phyloP scores from a whole-genome alignment of 2,888 invertebrate genomes.

The Coleophora deauratella region DNA sequence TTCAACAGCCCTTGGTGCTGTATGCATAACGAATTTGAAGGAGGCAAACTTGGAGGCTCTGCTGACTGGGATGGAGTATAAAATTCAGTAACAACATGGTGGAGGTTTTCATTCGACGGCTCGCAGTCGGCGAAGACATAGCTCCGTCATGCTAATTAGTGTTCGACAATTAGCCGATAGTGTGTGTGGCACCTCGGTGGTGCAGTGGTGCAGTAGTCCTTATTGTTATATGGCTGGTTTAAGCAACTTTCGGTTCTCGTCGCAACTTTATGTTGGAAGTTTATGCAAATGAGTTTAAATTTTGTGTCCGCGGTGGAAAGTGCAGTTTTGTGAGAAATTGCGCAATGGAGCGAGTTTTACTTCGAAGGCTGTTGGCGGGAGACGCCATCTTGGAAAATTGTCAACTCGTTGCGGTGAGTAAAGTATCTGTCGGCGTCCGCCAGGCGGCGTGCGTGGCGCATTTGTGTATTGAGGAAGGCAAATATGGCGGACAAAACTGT shows the following conservation, averaged over 20 bases:
- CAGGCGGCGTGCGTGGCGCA: conserved; percentile 64
- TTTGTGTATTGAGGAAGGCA: conserved; percentile 27
- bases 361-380: conserved; percentile 23
- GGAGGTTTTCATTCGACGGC: conserved; percentile 71
- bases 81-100: conserved; percentile 75
- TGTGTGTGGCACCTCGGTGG: conserved; percentile 2
- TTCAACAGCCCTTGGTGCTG: conserved; percentile 77
- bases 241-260: neutral
- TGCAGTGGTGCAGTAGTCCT: neutral
- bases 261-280: conserved; percentile 11
- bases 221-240: neutral
- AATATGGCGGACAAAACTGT: conserved; percentile 48
- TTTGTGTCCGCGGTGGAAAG: conserved; percentile 28
- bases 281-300: conserved; percentile 39
- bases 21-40: conserved; percentile 76
- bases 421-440: conserved; percentile 36
- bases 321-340: conserved; percentile 37
- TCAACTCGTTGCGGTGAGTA: conserved; percentile 32
- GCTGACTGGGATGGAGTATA: conserved; percentile 73
- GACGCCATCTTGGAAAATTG: conserved; percentile 56
- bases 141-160: conserved; percentile 64
- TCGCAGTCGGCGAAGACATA: conserved; percentile 69
- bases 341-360: conserved; percentile 26
- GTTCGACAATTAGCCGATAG: conserved; percentile 24
- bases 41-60: conserved; percentile 75